These are phyloP conservation scores for Lamellibrachia luymesi DNA, from an alignment of 1,140 invertebrate species.

Conservation along the genomic window DNA sequence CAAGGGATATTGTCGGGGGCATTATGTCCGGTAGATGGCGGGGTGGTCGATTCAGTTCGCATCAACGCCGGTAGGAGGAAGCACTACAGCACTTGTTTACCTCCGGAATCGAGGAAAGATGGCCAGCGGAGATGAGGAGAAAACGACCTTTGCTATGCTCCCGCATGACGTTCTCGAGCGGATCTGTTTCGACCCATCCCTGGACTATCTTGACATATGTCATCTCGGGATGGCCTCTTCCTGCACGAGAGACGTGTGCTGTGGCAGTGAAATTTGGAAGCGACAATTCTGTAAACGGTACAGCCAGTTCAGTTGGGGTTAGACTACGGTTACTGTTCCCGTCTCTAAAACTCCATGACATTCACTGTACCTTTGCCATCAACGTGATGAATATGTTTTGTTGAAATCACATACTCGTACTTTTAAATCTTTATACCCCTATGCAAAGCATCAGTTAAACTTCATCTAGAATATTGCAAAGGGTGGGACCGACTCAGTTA, in stretches of 20 bases:
- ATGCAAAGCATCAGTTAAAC: too few species aligned
- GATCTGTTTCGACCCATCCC: slow-evolving; percentile 4
- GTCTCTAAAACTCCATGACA: background rate
- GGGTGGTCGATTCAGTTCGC: background rate
- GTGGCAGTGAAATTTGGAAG: slow-evolving; percentile 18
- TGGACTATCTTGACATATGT: slow-evolving; percentile 8
- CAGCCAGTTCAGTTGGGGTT: background rate
- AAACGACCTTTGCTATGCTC: background rate
- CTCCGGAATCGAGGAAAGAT: background rate
- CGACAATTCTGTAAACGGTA: background rate
- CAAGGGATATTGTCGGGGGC: background rate
- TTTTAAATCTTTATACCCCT: too few species aligned
- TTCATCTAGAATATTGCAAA: too few species aligned
- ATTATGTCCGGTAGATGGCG: background rate
- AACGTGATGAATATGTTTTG: too few species aligned
- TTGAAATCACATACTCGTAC: too few species aligned
- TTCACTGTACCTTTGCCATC: too few species aligned
- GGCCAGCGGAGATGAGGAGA: background rate
- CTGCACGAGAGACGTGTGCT: slow-evolving; percentile 19
- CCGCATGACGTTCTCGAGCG: background rate
- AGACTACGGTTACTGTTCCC: background rate
- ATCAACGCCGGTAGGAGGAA: background rate
- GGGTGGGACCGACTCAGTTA: too few species aligned
- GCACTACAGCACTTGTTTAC: background rate
- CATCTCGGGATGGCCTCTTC: background rate